These are phyloP conservation scores for Strix aluco DNA, from an alignment of 2,113 vertebrate species.

Conservation along the genomic window DNA sequence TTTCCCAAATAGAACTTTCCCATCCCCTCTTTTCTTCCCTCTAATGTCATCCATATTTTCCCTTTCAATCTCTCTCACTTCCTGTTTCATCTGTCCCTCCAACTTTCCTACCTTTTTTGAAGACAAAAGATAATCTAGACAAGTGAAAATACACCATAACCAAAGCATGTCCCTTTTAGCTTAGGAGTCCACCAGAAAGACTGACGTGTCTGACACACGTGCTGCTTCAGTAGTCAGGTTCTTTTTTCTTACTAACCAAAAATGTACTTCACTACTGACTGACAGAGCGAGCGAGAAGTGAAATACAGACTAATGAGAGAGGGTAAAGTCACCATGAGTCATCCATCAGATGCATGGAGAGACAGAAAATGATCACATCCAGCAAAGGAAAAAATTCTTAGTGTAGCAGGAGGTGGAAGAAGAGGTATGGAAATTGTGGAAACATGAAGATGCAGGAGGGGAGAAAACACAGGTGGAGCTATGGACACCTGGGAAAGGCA, in stretches of 20 bases:
- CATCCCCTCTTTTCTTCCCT: neutral
- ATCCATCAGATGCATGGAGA: neutral
- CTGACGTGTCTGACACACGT: fast-evolving
- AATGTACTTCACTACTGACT: neutral
- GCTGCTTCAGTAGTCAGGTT: neutral
- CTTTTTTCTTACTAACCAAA: neutral
- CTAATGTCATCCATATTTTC: neutral
- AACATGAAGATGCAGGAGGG: neutral
- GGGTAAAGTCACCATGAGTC: neutral
- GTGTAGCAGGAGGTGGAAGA: fast-evolving
- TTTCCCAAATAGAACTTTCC: neutral
- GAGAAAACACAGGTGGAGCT: neutral
- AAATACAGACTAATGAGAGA: neutral
- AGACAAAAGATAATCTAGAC: neutral
- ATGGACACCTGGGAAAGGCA: neutral
- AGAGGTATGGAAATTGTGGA: neutral
- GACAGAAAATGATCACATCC: neutral
- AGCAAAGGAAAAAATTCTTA: neutral
- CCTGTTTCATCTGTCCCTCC: neutral
- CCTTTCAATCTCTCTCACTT: neutral
- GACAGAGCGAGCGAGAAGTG: neutral
- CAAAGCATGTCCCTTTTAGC: neutral
- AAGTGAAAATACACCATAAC: neutral
- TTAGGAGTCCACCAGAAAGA: neutral
- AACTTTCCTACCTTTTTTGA: neutral